Percentiles rank a stretch among this genome's conserved stretches.
phyloP scores from a whole-genome alignment of 1,140 invertebrate genomes.

The Pogonomyrmex barbatus region DNA sequence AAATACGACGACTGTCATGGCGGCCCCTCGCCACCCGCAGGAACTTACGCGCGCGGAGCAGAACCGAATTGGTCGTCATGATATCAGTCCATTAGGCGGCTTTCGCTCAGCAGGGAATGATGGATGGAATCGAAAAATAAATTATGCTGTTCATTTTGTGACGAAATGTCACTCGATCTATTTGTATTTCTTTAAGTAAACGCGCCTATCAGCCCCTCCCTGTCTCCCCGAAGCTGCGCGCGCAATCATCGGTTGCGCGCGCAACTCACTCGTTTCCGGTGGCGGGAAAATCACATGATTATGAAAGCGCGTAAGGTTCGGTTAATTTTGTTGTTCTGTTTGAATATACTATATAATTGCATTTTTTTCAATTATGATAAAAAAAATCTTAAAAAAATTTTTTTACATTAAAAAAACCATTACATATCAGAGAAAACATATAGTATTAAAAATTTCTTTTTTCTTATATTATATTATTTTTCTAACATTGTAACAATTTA shows the following conservation, averaged over 20 bases:
- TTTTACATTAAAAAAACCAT: slow-evolving; percentile 9
- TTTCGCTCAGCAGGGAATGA: slow-evolving; percentile 2
- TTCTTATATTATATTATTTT: too few relatives aligned
- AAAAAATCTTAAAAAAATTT: not conserved
- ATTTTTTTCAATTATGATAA: too few relatives aligned
- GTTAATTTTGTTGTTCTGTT: not conserved
- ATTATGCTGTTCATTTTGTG: not conserved
- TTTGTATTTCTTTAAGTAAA: slow-evolving; percentile 1
- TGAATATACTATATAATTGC: too few relatives aligned
- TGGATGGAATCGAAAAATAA: slow-evolving; percentile 20
- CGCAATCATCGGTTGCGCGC: slow-evolving; percentile 73
- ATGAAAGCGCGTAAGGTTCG: not conserved
- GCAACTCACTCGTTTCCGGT: slow-evolving; percentile 61
- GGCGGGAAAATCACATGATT: slow-evolving; percentile 44
- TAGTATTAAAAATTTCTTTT: too few relatives aligned
- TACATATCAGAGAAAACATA: too few relatives aligned
- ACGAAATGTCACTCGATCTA: slow-evolving; percentile 6
- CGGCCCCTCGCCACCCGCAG: slow-evolving; percentile 77
- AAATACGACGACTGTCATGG: slow-evolving; percentile 82
- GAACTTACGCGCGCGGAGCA: slow-evolving; percentile 73
- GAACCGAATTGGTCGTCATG: slow-evolving; percentile 7
- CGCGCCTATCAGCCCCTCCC: slow-evolving; percentile 25
- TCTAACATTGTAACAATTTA: too few relatives aligned
- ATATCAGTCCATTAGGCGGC: not conserved
- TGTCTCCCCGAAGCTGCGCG: slow-evolving; percentile 65